phyloP scores from a whole-genome alignment of 2,797 vertebrate genomes.

The Prunella strophiata region DNA sequence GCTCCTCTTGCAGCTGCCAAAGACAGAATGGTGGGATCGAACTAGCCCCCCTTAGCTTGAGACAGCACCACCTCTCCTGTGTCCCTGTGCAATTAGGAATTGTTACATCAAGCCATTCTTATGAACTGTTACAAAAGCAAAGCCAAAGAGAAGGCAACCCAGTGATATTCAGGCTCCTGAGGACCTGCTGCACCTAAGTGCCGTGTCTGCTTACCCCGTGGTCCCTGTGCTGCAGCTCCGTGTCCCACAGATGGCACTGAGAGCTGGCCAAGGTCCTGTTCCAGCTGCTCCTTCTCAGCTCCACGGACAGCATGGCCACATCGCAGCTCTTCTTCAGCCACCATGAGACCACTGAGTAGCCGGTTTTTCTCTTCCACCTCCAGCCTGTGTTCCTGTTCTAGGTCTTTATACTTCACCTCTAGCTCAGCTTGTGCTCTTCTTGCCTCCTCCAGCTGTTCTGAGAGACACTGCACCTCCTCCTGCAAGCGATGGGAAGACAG shows the following conservation, averaged over 20 bases:
- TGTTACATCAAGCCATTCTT: neutral
- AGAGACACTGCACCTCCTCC: conserved; percentile 60
- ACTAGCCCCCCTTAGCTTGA: neutral
- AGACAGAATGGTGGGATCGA: fast-evolving
- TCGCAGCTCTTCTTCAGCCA: conserved; percentile 40
- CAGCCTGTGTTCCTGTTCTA: conserved; percentile 38
- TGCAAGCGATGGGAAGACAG: conserved; percentile 49
- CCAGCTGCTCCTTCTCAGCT: conserved; percentile 76
- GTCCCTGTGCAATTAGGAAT: neutral
- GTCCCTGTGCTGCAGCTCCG: neutral
- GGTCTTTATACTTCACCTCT: conserved; percentile 31
- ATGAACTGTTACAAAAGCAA: neutral
- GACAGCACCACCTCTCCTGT: neutral
- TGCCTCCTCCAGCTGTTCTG: conserved; percentile 60
- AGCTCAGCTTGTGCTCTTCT: conserved; percentile 43
- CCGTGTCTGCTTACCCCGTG: conserved; percentile 57
- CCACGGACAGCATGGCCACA: neutral
- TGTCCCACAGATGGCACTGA: neutral
- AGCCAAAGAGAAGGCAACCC: neutral
- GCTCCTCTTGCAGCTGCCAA: neutral
- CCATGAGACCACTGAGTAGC: conserved; percentile 34
- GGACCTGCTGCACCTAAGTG: neutral
- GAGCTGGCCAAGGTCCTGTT: conserved; percentile 60
- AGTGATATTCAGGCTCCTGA: neutral
- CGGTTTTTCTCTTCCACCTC: conserved; percentile 64